Evolutionary conservation across 2,113 vertebrate genomes (phyloP).

Genomic region (Brachypodius melanocephalos): DNA sequence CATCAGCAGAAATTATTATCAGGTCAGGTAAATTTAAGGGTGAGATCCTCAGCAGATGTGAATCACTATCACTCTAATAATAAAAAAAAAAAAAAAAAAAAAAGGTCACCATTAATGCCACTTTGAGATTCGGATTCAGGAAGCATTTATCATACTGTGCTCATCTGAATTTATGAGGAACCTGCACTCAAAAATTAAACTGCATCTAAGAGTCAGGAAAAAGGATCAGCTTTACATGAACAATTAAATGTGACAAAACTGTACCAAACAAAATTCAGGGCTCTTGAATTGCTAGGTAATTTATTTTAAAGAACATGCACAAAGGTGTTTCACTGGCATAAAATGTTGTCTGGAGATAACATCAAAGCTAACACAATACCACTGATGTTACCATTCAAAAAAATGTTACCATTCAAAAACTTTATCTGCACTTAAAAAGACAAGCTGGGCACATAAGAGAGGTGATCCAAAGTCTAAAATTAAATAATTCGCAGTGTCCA

Average conservation of each 20-base stretch:
- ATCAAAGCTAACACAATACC: background rate
- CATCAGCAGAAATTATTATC: background rate
- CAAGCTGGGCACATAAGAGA: background rate
- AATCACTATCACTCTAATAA: background rate
- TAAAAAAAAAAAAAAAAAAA: background rate
- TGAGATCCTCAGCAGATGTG: background rate
- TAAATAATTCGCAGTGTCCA: background rate
- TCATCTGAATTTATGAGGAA: slow-evolving; percentile 9
- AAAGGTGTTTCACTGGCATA: background rate
- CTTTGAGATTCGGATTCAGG: background rate
- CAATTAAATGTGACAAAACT: slow-evolving; percentile 11
- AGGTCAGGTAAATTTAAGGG: background rate
- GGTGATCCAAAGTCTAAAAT: slow-evolving; percentile 1
- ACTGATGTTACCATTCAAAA: background rate
- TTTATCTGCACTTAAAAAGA: slow-evolving; percentile 26
- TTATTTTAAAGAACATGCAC: background rate
- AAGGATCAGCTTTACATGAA: background rate
- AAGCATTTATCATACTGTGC: background rate
- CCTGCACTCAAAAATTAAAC: background rate
- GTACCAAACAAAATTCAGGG: background rate
- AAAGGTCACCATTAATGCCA: background rate
- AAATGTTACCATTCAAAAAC: background rate
- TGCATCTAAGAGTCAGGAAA: background rate
- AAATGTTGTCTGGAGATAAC: background rate
- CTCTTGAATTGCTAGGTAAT: background rate